These are phyloP conservation scores for Camelus bactrianus DNA, from an alignment of 2,113 vertebrate species.

Conservation along the genomic window DNA sequence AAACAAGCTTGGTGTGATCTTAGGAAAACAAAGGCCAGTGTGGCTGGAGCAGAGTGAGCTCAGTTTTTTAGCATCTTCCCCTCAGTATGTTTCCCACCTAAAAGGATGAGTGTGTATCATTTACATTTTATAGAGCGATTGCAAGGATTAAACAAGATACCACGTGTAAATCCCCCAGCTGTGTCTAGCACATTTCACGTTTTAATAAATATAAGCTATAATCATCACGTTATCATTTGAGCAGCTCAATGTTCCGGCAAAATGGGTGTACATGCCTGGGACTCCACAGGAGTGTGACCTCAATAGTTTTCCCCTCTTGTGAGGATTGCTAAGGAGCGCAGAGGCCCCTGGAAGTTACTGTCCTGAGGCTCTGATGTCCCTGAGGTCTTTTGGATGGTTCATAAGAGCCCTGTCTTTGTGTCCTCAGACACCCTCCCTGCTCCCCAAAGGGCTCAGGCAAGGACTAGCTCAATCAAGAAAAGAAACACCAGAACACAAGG, in stretches of 20 bases:
- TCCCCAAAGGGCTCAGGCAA: background rate
- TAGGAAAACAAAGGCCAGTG: background rate
- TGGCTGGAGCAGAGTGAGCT: background rate
- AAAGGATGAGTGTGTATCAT: background rate
- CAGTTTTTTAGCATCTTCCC: background rate
- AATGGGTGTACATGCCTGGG: background rate
- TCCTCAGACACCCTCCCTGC: background rate
- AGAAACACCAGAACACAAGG: background rate
- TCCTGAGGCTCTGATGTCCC: background rate
- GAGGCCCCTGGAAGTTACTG: background rate
- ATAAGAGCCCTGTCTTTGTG: background rate
- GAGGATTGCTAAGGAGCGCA: background rate
- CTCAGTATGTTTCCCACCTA: background rate
- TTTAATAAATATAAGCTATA: background rate
- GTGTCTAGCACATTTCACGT: background rate
- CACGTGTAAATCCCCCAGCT: background rate
- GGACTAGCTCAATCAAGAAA: background rate
- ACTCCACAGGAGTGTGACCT: background rate
- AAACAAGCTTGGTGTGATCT: background rate
- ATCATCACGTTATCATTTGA: background rate
- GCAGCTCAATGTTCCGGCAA: background rate
- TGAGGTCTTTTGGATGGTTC: background rate
- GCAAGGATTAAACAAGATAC: background rate
- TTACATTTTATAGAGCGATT: background rate
- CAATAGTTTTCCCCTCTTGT: fast-evolving